These are phyloP conservation scores for Incurvaria masculella DNA, from an alignment of 2,888 invertebrate species.

Conservation along the genomic window DNA sequence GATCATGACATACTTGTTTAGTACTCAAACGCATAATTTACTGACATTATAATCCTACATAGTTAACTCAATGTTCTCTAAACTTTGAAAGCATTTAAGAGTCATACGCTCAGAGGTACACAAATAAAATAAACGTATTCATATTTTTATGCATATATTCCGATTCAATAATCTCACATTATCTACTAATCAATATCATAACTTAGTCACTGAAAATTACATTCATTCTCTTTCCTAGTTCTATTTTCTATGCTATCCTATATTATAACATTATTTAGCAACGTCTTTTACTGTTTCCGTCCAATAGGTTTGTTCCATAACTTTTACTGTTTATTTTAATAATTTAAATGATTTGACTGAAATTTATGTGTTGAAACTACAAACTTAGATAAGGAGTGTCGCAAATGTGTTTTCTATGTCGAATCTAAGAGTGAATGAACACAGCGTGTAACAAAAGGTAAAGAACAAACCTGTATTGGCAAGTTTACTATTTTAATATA, in stretches of 20 bases:
- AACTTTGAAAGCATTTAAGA: too few species aligned
- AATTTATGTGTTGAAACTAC: conserved; percentile 22
- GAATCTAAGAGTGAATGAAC: background rate
- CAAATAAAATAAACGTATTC: conserved; percentile 30
- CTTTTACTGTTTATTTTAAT: conserved; percentile 50
- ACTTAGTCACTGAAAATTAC: conserved; percentile 48
- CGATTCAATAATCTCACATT: conserved; percentile 53
- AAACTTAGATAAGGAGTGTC: background rate
- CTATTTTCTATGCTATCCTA: conserved; percentile 27
- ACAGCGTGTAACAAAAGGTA: conserved; percentile 14
- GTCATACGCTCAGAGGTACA: too few species aligned
- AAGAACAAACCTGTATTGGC: conserved; percentile 8
- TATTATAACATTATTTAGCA: conserved; percentile 37
- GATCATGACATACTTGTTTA: too few species aligned
- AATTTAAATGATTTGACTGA: conserved; percentile 35
- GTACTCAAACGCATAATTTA: too few species aligned
- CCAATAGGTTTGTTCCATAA: too few species aligned
- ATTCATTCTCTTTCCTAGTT: conserved; percentile 39
- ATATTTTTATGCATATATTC: conserved; percentile 55
- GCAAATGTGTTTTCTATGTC: background rate
- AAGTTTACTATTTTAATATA: conserved; percentile 2
- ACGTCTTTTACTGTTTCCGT: too few species aligned
- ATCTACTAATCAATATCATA: conserved; percentile 32
- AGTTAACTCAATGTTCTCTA: too few species aligned
- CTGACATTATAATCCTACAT: too few species aligned